Evolutionary conservation across 2,888 invertebrate species (phyloP), one percentile per base, ranked within the genome.

Genomic region (Palloptera scutellata): DNA sequence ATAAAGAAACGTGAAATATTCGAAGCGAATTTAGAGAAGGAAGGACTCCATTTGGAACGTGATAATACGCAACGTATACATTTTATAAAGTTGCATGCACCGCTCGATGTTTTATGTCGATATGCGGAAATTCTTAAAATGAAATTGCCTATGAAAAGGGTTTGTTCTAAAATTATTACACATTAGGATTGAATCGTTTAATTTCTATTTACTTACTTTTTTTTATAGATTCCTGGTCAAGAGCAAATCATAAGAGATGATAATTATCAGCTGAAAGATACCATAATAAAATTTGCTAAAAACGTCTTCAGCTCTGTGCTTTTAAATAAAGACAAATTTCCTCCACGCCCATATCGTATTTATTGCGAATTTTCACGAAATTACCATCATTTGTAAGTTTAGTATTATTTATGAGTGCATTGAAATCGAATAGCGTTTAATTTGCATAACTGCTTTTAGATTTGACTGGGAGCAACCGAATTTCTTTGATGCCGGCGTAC

Each of bases 61-160:
- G 90, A 90, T 75, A 87, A 88, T 72, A 88, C 88, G 61, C 88
- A 90, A 73, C 87, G 89, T 55, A 86, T 90, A 72, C 87, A 88
- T 78, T 93, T 91, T 81, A 86, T 91, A 10, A 93, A 93, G 86
- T 87, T 94, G 42, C 91, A 92, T 81, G 92, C 91, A 0, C 91
- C 93, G 0, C 85, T 86, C 78, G 90, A 91, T 75, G 90, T 93
- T 1, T 83, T 92, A 19, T 87, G 89, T 68, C 87, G 91, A 73
- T 93, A 92, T 81, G 90, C 91, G 45, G 93, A 93, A 84, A 89
- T 92, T 70, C 87, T 93, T 75, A 92, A 92, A 83, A 86, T 93
- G 45, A 88, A 91, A 79, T 88, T 93, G 88, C 93, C 93, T 54
- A 90, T 93, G 83, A 92, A 89, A 85, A 86, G 88, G 86, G 91